Evolutionary conservation across 1,140 invertebrate genomes (phyloP), one percentile per base, ranked within the genome.

Genomic region (Macrosteles quadrilineatus): DNA sequence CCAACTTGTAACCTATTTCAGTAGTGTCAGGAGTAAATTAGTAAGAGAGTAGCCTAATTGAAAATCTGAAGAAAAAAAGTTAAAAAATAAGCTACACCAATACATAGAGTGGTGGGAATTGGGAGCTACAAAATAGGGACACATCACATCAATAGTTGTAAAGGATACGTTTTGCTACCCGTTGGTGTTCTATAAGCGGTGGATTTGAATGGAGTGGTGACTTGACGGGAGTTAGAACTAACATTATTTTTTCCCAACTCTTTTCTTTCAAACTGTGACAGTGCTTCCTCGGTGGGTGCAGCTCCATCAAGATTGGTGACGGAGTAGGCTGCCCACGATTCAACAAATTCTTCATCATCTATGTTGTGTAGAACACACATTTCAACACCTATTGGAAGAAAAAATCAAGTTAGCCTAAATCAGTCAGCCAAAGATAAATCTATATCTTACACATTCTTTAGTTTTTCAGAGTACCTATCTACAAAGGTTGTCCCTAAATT

Each of bases 291-390:
- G 57, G 83, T 85, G 21, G 87, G 87, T 29, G 84, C 78, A 0
- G 83, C 83, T 19, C 85, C 85, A 68, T 85, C 81, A 67, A 87
- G 79, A 76, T 86, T 76, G 14, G 87, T 87, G 67, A 87, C 78
- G 73, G 85, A 86, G 73, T 84, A 89, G 14, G 87, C 87, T 81
- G 86, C 85, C 87, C 87, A 90, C 80, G 85, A 83, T 75, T 88
- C 87, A 67, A 85, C 86, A 73, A 88, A 85, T 55, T 77, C 76
- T 76, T 87, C 86, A 62, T 87, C 84, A 69, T 87, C 85, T n/a
- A 89, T 77, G 76, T 83, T 79, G 73, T 87, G 84, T 63, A 79
- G 78, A 69, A 82, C 76, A 74, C 87, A 88, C 72, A 89, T 79
- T 76, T 83, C 85, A 74, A 84, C 77, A 81, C 86, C 82, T 84